Evolutionary conservation across 2,797 vertebrate species (phyloP), one percentile per base, ranked within the genome.

Genomic region (Neosilurus mollespiculum): DNA sequence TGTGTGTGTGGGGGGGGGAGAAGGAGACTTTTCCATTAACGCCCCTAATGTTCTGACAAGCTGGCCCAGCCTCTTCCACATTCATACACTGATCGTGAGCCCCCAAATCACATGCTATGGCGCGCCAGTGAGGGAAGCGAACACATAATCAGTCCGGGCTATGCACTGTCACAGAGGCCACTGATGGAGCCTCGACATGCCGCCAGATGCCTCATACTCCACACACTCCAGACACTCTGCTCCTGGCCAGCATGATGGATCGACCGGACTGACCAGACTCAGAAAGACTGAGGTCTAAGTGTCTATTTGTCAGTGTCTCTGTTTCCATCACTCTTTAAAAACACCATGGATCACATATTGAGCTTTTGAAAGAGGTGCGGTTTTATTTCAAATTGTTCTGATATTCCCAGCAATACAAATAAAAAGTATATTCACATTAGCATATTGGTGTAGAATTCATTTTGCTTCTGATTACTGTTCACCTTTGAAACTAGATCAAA

Each of bases 11-110:
- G 82, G 54, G 49, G 75, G 72, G 84, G 83, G 78, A 34, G 58
- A 86, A 93, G 93, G 95, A 94, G 94, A 95, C 94, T 96, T 96
- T 96, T 96, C 96, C 95, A 96, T 96, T 96, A 96, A 95, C 90
- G 93, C 94, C 93, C 95, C 95, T 96, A 96, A 96, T 96, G 96
- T 96, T 96, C 95, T 96, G 95, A 96, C 95, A 96, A 95, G 94
- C 95, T 93, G 93, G 94, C 94, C 94, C 94, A 94, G 94, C 93
- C 95, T 94, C 92, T 95, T 94, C 95, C 95, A 96, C 94, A 95
- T 95, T 95, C 95, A 95, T 95, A 95, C 94, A 95, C 94, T 94
- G 95, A 96, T 95, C 94, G 94, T 93, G 93, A 84, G 87, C 95
- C 96, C 95, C 95, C 94, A 95, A 96, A 96, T 96, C 95, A 95